A percentile compares a stretch with the other conserved stretches of the same genome.
phyloP scores from a whole-genome alignment of 2,888 invertebrate species.

The Dinocampus coccinellae region DNA sequence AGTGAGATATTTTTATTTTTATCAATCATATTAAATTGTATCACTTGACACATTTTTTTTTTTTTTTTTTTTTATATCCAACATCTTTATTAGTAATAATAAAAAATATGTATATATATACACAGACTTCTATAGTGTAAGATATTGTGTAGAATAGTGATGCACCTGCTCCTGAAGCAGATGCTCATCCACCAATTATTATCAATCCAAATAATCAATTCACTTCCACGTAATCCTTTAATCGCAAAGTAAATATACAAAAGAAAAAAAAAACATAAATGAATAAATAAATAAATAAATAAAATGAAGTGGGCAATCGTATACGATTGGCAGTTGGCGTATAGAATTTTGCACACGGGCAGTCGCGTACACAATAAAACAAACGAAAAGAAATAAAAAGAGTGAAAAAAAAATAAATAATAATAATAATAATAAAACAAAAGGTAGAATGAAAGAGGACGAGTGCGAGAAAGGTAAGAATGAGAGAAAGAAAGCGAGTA shows the following conservation, averaged over 20 bases:
- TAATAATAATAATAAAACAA: neutral
- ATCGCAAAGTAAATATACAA: too few relatives aligned
- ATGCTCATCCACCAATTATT: conserved; percentile 25
- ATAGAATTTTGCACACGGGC: conserved; percentile 35
- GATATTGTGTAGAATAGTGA: neutral
- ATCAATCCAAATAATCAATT: conserved; percentile 28
- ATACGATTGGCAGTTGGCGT: conserved; percentile 42
- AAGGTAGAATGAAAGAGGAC: conserved; percentile 24
- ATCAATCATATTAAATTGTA: neutral
- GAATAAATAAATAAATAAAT: neutral
- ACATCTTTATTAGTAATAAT: neutral
- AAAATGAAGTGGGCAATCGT: neutral
- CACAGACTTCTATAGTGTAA: too few relatives aligned
- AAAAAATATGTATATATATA: neutral
- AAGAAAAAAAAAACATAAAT: neutral
- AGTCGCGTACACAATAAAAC: neutral
- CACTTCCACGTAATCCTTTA: neutral
- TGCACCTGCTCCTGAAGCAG: conserved; percentile 17
- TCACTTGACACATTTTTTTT: neutral
- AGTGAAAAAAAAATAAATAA: too few relatives aligned
- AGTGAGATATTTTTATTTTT: neutral
- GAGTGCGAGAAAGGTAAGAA: too few relatives aligned
- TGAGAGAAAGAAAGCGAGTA: too few relatives aligned
- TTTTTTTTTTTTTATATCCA: neutral
- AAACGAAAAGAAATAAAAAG: neutral